A percentile compares a stretch with the other conserved stretches of the same genome.
Evolutionary conservation across 2,113 vertebrate species (phyloP).

Genomic region (Sinocyclocheilus grahami): DNA sequence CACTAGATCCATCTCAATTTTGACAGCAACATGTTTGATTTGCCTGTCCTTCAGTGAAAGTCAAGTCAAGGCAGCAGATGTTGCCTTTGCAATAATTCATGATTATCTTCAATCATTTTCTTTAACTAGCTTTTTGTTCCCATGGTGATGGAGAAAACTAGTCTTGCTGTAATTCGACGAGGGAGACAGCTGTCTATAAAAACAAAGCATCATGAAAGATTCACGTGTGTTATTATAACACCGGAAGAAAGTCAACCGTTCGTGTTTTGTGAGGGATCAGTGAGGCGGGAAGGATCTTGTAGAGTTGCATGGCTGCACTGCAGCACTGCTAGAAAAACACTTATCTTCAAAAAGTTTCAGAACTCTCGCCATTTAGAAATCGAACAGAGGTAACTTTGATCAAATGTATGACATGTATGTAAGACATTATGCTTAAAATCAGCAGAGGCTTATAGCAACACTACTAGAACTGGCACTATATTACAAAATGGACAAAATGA

Average conservation of each 20-base stretch:
- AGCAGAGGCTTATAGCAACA: neutral
- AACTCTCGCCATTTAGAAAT: neutral
- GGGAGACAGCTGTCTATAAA: conserved; percentile 64
- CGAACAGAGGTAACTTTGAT: neutral
- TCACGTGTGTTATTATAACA: conserved; percentile 60
- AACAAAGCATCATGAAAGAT: conserved; percentile 61
- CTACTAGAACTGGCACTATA: too few relatives aligned
- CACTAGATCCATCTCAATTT: conserved; percentile 42
- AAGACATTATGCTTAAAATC: neutral
- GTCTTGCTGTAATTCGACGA: conserved; percentile 30
- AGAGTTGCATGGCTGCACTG: neutral
- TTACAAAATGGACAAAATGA: neutral
- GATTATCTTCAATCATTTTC: conserved; percentile 64
- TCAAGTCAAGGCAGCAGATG: conserved; percentile 60
- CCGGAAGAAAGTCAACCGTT: conserved; percentile 49
- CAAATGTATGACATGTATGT: neutral
- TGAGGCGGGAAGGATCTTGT: neutral
- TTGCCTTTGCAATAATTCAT: conserved; percentile 65
- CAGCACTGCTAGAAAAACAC: neutral
- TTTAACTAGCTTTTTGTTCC: conserved; percentile 63
- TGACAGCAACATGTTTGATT: conserved; percentile 32
- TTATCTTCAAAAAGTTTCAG: neutral
- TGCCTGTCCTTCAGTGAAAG: conserved; percentile 63
- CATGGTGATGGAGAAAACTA: conserved; percentile 55
- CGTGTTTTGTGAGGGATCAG: conserved; percentile 32